Evolutionary conservation across 2,888 invertebrate genomes (phyloP), one percentile per base, ranked within the genome.

Genomic region (Athetis lepigone): DNA sequence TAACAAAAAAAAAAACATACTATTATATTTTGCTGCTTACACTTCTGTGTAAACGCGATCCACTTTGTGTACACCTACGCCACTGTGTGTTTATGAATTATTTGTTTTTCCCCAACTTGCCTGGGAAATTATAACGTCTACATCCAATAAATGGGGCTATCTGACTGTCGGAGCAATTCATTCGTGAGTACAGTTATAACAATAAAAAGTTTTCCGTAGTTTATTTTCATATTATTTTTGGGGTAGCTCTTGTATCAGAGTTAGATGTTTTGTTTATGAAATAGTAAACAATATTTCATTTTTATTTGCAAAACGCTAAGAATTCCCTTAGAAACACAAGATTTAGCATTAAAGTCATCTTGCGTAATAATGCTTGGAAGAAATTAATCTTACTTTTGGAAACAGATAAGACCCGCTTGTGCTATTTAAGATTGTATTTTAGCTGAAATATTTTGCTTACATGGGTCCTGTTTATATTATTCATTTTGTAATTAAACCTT

Each of bases 101-200:
- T 87, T 82, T 78, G 77, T 79, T 79, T 79, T 75, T 75, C 68
- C 73, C 77, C 72, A 77, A 79, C 68, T 76, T 70, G 71, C 72
- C 67, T 71, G 79, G 80, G 75, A 82, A 83, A 83, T 83, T 74
- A 77, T 79, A 79, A 69, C 65, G 64, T 65, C 67, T 68, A 71
- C 67, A 70, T 75, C 67, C 76, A 78, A 77, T 78, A 77, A 75
- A 75, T 60, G 65, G 70, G 47, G 64, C 75, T 65, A 65, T 64
- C 55, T 65, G 63, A 60, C 54, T 72, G 61, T 54, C 51, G 50
- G 45, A 39, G 56, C 52, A 72, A 68, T 77, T 68, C 63, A 68
- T 72, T 72, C 47, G 58, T 61, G 58, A 72, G 69, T 45, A 68
- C 72, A 33, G 61, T 69, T 75, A 64, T 63, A 64, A 65, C 62